Evolutionary conservation across 2,113 vertebrate genomes (phyloP).

Genomic region (Prunella himalayana): DNA sequence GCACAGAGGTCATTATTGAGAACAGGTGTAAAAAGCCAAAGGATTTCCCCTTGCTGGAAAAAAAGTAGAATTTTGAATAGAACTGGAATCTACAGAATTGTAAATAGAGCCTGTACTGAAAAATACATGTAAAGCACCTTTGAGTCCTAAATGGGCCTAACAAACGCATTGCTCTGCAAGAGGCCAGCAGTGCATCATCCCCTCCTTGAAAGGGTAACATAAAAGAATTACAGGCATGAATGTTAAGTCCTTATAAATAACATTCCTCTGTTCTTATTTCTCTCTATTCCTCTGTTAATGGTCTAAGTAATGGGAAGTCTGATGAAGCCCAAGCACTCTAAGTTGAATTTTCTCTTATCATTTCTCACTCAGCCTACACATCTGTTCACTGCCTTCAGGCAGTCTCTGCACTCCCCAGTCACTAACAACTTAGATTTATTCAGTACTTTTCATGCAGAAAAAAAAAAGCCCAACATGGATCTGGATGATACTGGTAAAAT

Average conservation of each 20-base stretch:
- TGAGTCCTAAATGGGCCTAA: neutral
- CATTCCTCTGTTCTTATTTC: neutral
- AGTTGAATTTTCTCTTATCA: constrained; percentile 19
- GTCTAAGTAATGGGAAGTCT: neutral
- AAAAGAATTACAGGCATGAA: neutral
- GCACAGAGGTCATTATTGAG: constrained; percentile 1
- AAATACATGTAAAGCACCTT: neutral
- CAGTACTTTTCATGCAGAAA: neutral
- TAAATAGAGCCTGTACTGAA: neutral
- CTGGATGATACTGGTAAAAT: neutral
- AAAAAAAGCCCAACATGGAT: neutral
- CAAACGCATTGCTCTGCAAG: neutral
- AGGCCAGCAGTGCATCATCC: neutral
- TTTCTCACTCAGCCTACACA: constrained; percentile 42
- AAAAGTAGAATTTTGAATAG: neutral
- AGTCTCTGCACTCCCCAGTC: neutral
- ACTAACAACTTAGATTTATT: constrained; percentile 36
- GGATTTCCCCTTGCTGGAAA: neutral
- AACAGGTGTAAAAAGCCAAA: constrained; percentile 8
- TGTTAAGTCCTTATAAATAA: neutral
- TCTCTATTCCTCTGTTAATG: neutral
- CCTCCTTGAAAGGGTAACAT: neutral
- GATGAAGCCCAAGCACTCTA: neutral
- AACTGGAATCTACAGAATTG: neutral
- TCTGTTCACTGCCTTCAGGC: constrained; percentile 41